phyloP scores from a whole-genome alignment of 1,140 invertebrate species.

The Musca vetustissima region DNA sequence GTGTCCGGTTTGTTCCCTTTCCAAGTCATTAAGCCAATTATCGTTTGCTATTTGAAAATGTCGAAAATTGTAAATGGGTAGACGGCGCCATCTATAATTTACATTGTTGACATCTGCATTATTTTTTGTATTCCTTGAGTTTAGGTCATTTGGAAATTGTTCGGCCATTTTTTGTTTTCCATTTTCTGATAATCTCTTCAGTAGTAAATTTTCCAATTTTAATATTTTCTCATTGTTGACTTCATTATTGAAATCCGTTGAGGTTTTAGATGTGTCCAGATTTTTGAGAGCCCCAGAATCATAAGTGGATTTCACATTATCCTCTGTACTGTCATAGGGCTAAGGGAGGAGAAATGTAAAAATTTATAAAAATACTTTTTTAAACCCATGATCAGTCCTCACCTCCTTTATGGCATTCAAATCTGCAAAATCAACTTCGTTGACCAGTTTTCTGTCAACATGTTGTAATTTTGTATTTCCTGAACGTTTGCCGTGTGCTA shows the following conservation, averaged over 20 bases:
- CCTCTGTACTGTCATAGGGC: neutral
- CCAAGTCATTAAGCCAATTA: constrained; percentile 8
- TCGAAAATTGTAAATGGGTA: constrained; percentile 33
- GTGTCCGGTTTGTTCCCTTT: neutral
- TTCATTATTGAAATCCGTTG: neutral
- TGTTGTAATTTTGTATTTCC: constrained; percentile 18
- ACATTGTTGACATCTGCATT: too few relatives aligned
- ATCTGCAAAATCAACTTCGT: constrained; percentile 14
- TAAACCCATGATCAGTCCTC: too few relatives aligned
- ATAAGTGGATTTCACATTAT: neutral
- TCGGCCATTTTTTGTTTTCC: neutral
- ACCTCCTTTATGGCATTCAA: constrained; percentile 16
- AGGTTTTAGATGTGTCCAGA: too few relatives aligned
- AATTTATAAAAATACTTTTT: too few relatives aligned
- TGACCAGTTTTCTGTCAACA: neutral
- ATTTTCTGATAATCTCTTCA: neutral
- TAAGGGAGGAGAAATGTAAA: too few relatives aligned
- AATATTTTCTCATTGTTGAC: neutral
- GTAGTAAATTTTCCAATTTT: neutral
- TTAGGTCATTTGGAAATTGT: too few relatives aligned
- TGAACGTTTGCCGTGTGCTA: constrained; percentile 52
- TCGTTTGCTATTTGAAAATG: constrained; percentile 19
- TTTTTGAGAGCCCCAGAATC: neutral
- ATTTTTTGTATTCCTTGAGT: too few relatives aligned
- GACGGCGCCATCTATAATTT: constrained; percentile 39